Conservation (phyloP, 2,797 vertebrate genomes). For the Otolemur crassicaudatus region DNA sequence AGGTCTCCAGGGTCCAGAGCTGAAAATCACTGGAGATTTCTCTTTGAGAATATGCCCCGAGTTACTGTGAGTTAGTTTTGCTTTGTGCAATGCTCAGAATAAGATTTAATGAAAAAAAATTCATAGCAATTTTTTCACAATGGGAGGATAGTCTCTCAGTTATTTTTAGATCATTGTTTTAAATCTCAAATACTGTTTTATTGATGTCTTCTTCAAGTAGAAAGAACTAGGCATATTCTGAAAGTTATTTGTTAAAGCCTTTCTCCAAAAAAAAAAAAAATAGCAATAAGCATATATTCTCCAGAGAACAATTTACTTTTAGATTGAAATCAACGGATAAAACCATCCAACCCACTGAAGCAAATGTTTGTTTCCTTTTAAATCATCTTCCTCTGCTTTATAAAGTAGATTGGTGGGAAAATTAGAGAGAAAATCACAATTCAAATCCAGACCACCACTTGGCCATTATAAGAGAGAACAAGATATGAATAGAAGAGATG, state of each 20-base stretch:
- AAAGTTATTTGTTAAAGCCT: conserved; percentile 63
- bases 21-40: conserved; percentile 63
- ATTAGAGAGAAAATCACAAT: conserved; percentile 5
- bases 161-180: conserved; percentile 77
- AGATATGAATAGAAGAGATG: background rate
- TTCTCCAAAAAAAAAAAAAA: conserved; percentile 21
- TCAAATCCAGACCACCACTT: background rate
- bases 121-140: conserved; percentile 47
- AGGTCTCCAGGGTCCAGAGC: conserved; percentile 58
- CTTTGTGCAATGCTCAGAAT: conserved; percentile 67
- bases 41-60: conserved; percentile 69
- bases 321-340: conserved; percentile 57
- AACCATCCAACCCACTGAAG: conserved; percentile 24
- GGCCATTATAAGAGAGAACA: background rate
- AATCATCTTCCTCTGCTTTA: conserved; percentile 75
- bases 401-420: background rate
- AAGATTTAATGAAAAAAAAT: conserved; percentile 14
- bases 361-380: conserved; percentile 78
- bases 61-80: conserved; percentile 76
- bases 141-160: conserved; percentile 27
- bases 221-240: conserved; percentile 20
- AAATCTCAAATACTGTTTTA: conserved; percentile 65
- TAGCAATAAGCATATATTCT: conserved; percentile 19
- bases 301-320: conserved; percentile 57
- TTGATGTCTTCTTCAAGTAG: conserved; percentile 49